A percentile compares a stretch with the other conserved stretches of the same genome.
Conservation (phyloP, 2,797 vertebrate genomes). For the Rhincodon typus region DNA sequence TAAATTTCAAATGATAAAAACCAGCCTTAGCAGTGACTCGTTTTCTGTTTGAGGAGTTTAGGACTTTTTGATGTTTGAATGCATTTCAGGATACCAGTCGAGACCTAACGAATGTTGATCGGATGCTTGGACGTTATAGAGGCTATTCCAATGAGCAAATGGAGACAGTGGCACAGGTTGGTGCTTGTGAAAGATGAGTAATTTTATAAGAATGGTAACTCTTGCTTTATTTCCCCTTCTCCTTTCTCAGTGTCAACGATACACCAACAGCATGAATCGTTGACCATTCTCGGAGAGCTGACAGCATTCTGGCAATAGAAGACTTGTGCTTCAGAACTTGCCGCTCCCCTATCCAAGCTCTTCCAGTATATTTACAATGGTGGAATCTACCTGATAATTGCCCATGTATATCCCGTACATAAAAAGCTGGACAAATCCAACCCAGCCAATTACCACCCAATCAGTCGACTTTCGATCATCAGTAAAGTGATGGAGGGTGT, state of each 20-base stretch:
- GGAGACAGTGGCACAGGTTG: slow-evolving; percentile 74
- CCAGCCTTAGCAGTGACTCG: neutral
- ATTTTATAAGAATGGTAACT: neutral
- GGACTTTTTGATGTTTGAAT: neutral
- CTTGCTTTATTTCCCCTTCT: neutral
- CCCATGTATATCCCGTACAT: too few species aligned
- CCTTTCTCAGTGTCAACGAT: neutral
- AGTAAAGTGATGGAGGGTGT: too few species aligned
- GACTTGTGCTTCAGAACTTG: too few species aligned
- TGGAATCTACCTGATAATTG: too few species aligned
- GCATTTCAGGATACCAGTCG: slow-evolving; percentile 76
- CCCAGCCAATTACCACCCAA: too few species aligned
- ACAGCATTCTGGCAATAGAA: too few species aligned
- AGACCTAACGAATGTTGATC: slow-evolving; percentile 80
- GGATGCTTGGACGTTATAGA: slow-evolving; percentile 80
- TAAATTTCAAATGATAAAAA: neutral
- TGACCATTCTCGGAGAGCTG: neutral
- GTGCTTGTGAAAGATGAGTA: slow-evolving; percentile 41
- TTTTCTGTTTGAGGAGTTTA: neutral
- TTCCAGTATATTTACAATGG: too few species aligned
- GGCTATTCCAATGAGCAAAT: slow-evolving; percentile 76
- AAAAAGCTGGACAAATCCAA: too few species aligned
- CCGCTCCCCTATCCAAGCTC: too few species aligned
- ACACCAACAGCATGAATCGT: neutral
- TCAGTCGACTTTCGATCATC: too few species aligned